phyloP scores from a whole-genome alignment of 2,888 invertebrate species.

The Oeneis ivallda region DNA sequence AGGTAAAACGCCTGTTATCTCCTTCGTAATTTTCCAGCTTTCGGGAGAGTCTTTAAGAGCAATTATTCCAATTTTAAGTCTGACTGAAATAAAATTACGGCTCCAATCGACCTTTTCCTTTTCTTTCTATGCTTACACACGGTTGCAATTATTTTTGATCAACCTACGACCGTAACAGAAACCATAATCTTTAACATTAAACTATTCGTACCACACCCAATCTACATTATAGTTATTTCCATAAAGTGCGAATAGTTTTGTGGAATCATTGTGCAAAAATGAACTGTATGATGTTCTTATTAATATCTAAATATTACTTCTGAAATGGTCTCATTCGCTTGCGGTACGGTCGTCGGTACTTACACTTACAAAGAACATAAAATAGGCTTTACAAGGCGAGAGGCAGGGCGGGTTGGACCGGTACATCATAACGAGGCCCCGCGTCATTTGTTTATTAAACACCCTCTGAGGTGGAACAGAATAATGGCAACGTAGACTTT shows the following conservation, averaged over 20 bases:
- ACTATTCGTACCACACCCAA: conserved; percentile 9
- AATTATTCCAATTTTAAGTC: conserved; percentile 54
- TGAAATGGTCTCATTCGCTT: conserved; percentile 32
- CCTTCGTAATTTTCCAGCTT: conserved; percentile 62
- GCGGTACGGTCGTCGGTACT: conserved; percentile 33
- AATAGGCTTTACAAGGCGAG: conserved; percentile 61
- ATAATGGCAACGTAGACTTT: conserved; percentile 77
- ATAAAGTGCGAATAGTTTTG: conserved; percentile 15
- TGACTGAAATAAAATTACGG: conserved; percentile 45
- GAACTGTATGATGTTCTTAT: conserved; percentile 28
- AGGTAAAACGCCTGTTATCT: conserved; percentile 62
- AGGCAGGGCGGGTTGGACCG: conserved; percentile 55
- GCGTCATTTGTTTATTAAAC: conserved; percentile 81
- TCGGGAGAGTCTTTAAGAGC: conserved; percentile 54
- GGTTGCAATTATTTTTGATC: conserved; percentile 6
- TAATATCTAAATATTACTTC: conserved; percentile 32
- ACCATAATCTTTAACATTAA: conserved; percentile 16
- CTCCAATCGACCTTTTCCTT: conserved; percentile 21
- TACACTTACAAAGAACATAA: conserved; percentile 55
- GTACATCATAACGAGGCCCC: conserved; percentile 70
- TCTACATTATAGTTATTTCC: conserved; percentile 25
- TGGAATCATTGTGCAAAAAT: conserved; percentile 22
- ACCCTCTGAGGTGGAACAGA: conserved; percentile 76
- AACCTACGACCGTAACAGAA: conserved; percentile 5
- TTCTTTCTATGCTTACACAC: conserved; percentile 6